Percentiles rank a stretch among this genome's conserved stretches.
Conservation (phyloP, 2,888 invertebrate species). For the Odontothrips loti region DNA sequence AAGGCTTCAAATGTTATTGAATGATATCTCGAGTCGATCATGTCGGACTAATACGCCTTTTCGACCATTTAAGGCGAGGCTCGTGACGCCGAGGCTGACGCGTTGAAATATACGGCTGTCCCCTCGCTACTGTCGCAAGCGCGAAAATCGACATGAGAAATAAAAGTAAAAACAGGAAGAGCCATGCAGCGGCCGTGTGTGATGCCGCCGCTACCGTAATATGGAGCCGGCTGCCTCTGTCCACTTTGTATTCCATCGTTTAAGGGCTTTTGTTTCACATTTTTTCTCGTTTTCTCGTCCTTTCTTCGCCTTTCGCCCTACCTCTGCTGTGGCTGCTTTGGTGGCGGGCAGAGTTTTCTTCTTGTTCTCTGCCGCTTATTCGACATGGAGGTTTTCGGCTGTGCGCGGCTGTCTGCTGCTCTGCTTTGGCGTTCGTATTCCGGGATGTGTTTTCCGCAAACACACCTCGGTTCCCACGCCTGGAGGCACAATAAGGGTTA, state of each 20-base stretch:
- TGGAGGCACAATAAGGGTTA: no score
- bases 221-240: not conserved
- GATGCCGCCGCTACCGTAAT: not conserved
- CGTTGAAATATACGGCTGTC: not conserved
- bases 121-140: not conserved
- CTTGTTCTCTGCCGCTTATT: not conserved
- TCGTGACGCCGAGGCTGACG: not conserved
- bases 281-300: not conserved
- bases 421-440: not conserved
- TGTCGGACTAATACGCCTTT: conserved; percentile 4
- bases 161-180: not conserved
- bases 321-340: no score
- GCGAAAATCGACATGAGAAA: conserved; percentile 11
- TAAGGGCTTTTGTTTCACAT: not conserved
- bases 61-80: not conserved
- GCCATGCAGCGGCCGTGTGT: not conserved
- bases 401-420: not conserved
- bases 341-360: not conserved
- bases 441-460: not conserved
- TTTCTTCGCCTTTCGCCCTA: no score
- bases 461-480: no score
- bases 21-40: not conserved
- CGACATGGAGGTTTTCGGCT: not conserved
- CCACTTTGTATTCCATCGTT: conserved; percentile 23
- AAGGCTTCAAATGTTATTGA: no score